Base-by-base conservation (phyloP, 2,797 vertebrate species). In the Pangasius sanitwongsei region DNA sequence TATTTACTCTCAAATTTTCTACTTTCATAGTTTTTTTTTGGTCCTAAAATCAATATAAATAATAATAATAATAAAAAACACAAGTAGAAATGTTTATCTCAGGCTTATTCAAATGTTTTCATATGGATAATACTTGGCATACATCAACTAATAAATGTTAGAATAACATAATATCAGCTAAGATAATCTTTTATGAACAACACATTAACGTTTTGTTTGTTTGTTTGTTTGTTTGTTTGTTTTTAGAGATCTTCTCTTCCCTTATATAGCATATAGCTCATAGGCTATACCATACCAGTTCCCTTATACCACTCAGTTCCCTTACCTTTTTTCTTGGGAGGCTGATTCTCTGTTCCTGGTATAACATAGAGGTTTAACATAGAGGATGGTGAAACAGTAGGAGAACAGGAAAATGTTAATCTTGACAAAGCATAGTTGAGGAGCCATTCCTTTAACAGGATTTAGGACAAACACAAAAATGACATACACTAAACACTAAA, bases 251-350 rank as follows among this genome's bases (percentile, higher is more conserved):
- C 23, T 37, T 48, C 41, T 75, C 23, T 44, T 74, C 20, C 18
- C 37, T 74, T 74, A 74, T 41, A 44, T 77, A n/a, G 37, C 16
- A 50, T 7, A 48, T 31, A 25, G 34, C 44, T 48, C n/a, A 63
- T 31, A 53, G 41, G n/a, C 44, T 83, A 55, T 84, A 55, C 87
- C 55, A 53, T 77, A 31, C 80, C 55, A 82, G n/a, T 18, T 57
- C 55, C 55, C 55, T 31, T 16, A 78, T 0, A 13, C 12, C 16
- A 31, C 3, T 78, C 89, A 74, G 87, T 91, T 92, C 82, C 86
- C 95, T 92, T 96, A 96, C 96, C 95, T 96, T 94, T 94, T 92
- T 95, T 93, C 25, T 93, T 93, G 37, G 89, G 89, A 31, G 91
- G 93, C 89, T 91, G 91, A 94, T 92, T 94, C 28, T 95, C 95